Evolutionary conservation across 2,888 invertebrate genomes (phyloP).

Genomic region (Agrotis ipsilon): DNA sequence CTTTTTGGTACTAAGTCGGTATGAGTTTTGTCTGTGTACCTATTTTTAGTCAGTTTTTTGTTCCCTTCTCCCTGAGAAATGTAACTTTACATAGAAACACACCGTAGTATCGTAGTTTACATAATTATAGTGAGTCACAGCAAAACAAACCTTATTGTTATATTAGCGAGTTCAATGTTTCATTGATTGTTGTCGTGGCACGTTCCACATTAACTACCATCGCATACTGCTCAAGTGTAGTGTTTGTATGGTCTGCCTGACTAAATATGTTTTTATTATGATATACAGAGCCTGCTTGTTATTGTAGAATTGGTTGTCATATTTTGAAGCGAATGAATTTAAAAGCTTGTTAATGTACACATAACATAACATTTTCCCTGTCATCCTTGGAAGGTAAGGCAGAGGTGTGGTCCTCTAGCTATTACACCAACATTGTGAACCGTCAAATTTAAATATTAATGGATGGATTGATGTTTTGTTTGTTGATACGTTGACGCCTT

Average conservation of each 20-base stretch:
- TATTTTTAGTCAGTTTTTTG: too few relatives aligned
- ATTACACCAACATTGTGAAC: too few relatives aligned
- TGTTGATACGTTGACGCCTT: too few relatives aligned
- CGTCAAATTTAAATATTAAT: too few relatives aligned
- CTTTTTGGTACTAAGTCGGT: too few relatives aligned
- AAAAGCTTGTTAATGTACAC: too few relatives aligned
- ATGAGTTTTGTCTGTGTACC: too few relatives aligned
- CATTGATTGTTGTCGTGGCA: constrained; percentile 27
- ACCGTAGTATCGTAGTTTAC: neutral
- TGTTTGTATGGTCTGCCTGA: neutral
- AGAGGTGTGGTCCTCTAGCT: too few relatives aligned
- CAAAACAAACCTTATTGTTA: constrained; percentile 7
- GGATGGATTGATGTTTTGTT: too few relatives aligned
- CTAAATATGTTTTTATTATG: constrained; percentile 14
- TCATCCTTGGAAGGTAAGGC: too few relatives aligned
- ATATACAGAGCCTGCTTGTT: neutral
- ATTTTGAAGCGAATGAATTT: neutral
- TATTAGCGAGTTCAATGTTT: constrained; percentile 38
- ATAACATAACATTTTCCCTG: too few relatives aligned
- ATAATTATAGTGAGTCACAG: constrained; percentile 20
- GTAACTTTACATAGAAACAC: too few relatives aligned
- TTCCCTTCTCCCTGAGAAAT: neutral
- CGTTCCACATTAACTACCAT: neutral
- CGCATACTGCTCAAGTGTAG: constrained; percentile 2
- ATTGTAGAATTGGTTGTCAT: neutral